phyloP scores from a whole-genome alignment of 2,797 vertebrate species.

The Pteropus rufus region DNA sequence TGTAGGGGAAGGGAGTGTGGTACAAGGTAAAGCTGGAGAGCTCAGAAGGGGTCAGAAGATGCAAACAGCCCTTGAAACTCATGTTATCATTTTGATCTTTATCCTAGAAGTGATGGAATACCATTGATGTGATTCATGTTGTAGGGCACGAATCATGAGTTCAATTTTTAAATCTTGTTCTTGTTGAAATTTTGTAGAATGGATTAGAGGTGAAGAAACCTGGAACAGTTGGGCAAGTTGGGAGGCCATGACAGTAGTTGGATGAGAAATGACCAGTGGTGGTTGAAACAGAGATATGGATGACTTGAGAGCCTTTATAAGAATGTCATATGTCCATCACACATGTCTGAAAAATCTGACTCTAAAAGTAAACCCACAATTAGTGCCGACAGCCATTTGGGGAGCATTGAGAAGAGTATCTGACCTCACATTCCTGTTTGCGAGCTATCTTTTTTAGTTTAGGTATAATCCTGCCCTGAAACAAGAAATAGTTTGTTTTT shows the following conservation, averaged over 20 bases:
- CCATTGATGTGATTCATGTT: not conserved
- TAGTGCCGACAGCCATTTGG: not conserved
- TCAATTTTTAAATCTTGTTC: not conserved
- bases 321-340: not conserved
- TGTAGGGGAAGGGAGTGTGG: fast-evolving
- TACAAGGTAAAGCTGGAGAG: not conserved
- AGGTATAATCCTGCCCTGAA: not conserved
- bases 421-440: not conserved
- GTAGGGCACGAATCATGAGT: not conserved
- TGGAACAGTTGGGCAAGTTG: not conserved
- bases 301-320: not conserved
- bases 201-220: not conserved
- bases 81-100: not conserved
- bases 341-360: not conserved
- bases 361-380: not conserved
- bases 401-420: not conserved
- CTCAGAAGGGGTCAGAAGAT: not conserved
- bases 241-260: not conserved
- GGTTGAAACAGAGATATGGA: fast-evolving
- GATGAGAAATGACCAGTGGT: not conserved
- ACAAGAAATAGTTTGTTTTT: not conserved
- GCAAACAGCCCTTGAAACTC: not conserved
- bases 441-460: not conserved
- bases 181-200: not conserved
- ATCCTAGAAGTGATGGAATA: not conserved